phyloP scores from a whole-genome alignment of 2,797 vertebrate genomes.

The Acipenser ruthenus region DNA sequence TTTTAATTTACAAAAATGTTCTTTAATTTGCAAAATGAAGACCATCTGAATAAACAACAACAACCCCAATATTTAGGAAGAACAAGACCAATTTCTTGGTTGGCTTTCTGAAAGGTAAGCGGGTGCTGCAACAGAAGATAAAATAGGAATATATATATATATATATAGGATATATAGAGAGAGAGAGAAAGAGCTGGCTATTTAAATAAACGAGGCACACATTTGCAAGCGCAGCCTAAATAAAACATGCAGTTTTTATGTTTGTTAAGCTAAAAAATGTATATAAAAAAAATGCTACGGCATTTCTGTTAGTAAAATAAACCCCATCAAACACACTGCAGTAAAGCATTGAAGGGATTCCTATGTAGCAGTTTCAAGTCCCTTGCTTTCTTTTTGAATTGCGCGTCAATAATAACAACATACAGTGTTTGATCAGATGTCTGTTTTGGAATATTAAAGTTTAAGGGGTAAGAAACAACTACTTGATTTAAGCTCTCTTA shows the following conservation, averaged over 20 bases:
- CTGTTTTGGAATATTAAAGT: too few relatives aligned
- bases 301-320: slow-evolving; percentile 34
- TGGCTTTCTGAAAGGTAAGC: slow-evolving; percentile 62
- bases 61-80: slow-evolving; percentile 43
- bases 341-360: neutral
- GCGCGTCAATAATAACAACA: too few relatives aligned
- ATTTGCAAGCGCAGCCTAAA: slow-evolving; percentile 20
- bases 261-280: neutral
- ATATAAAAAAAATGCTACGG: slow-evolving; percentile 19
- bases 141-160: slow-evolving; percentile 43
- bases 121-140: slow-evolving; percentile 82
- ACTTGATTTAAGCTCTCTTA: too few relatives aligned
- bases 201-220: slow-evolving; percentile 29
- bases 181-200: slow-evolving; percentile 32
- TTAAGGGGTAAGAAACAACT: slow-evolving; percentile 5
- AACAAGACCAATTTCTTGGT: slow-evolving; percentile 69
- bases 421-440: too few relatives aligned
- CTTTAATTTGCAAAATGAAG: slow-evolving; percentile 36
- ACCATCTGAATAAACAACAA: slow-evolving; percentile 22
- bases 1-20: slow-evolving; percentile 38
- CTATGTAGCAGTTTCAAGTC: neutral
- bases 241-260: slow-evolving; percentile 31
- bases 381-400: too few relatives aligned
- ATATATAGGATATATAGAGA: slow-evolving; percentile 26
- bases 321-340: neutral